Conservation (phyloP, 2,797 vertebrate species). For the Anabas testudineus region DNA sequence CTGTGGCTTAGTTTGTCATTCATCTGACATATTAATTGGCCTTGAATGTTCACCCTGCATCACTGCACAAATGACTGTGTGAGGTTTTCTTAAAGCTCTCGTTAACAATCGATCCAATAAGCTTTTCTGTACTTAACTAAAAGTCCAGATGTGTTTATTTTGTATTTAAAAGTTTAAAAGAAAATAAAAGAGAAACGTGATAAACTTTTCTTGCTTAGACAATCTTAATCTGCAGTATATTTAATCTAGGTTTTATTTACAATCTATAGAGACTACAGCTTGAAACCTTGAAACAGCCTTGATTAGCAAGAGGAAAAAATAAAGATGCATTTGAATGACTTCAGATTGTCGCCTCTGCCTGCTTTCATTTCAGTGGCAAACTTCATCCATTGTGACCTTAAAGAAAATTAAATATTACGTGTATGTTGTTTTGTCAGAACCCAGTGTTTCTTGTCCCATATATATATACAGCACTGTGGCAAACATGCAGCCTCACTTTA, state of each 20-base stretch:
- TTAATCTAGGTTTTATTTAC: constrained; percentile 24
- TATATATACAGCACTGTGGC: background rate
- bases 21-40: constrained; percentile 20
- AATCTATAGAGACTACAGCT: constrained; percentile 25
- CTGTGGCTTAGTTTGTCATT: constrained; percentile 3
- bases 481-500: constrained; percentile 14
- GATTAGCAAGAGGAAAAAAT: constrained; percentile 34
- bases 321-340: constrained; percentile 38
- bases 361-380: constrained; percentile 16
- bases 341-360: no score
- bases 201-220: constrained; percentile 3
- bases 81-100: constrained; percentile 31
- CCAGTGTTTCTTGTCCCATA: background rate
- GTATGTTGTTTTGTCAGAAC: no score
- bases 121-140: no score
- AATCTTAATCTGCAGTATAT: background rate
- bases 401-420: constrained; percentile 5
- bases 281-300: constrained; percentile 55
- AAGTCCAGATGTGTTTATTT: no score
- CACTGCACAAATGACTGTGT: constrained; percentile 26
- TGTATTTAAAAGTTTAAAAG: background rate
- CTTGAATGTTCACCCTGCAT: constrained; percentile 10
- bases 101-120: constrained; percentile 8
- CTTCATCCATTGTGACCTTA: constrained; percentile 1
- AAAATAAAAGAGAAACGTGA: constrained; percentile 6